phyloP scores from a whole-genome alignment of 2,797 vertebrate genomes.

The Dermochelys coriacea region DNA sequence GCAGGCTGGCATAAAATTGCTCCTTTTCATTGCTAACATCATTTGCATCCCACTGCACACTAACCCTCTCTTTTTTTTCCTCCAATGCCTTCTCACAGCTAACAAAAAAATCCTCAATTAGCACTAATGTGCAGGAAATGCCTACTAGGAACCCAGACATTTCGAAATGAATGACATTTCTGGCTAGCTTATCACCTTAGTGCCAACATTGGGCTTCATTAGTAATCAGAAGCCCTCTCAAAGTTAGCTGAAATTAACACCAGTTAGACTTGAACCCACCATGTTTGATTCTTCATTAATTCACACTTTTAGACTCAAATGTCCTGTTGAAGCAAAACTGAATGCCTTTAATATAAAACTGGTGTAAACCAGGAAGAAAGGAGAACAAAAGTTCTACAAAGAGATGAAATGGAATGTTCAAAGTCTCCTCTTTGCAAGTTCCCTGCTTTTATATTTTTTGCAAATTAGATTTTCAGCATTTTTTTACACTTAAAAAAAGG shows the following conservation, averaged over 20 bases:
- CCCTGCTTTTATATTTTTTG: slow-evolving; percentile 22
- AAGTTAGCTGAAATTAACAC: slow-evolving; percentile 55
- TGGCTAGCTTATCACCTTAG: slow-evolving; percentile 59
- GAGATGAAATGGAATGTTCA: not conserved
- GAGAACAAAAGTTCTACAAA: not conserved
- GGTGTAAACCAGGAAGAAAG: not conserved
- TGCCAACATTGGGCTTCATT: slow-evolving; percentile 54
- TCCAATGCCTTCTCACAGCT: slow-evolving; percentile 28
- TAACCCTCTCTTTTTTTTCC: slow-evolving; percentile 67
- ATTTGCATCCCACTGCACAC: slow-evolving; percentile 66
- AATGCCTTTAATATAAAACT: not conserved
- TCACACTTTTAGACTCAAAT: slow-evolving; percentile 29
- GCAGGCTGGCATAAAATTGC: slow-evolving; percentile 44
- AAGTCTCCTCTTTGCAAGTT: not conserved
- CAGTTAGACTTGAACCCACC: slow-evolving; percentile 17
- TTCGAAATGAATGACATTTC: slow-evolving; percentile 68
- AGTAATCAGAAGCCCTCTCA: slow-evolving; percentile 57
- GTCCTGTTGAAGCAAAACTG: slow-evolving; percentile 12
- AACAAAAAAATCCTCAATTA: too few species aligned
- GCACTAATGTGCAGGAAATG: slow-evolving; percentile 68
- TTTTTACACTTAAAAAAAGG: not conserved
- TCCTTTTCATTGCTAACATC: slow-evolving; percentile 59
- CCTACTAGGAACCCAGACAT: slow-evolving; percentile 39
- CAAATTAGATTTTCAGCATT: slow-evolving; percentile 22
- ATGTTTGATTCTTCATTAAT: slow-evolving; percentile 25